Conservation (phyloP, 2,888 invertebrate species). For the Rotaria macrura region DNA sequence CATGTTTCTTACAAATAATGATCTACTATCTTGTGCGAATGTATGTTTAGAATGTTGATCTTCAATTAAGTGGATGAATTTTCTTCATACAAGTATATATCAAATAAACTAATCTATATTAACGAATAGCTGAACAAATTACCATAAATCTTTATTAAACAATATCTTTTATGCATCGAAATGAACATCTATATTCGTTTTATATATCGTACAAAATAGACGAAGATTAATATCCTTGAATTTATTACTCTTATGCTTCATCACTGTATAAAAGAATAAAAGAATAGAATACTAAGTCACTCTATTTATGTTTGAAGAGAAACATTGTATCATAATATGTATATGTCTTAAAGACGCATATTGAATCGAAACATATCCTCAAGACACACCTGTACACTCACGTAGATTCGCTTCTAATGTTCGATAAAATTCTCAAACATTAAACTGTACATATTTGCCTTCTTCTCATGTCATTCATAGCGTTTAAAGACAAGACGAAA, state of each 20-base stretch:
- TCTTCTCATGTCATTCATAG: not conserved
- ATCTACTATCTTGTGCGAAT: no score
- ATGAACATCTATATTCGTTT: not conserved
- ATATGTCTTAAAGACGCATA: not conserved
- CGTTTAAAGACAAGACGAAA: not conserved
- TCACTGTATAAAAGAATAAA: not conserved
- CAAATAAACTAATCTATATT: no score
- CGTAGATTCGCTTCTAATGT: not conserved
- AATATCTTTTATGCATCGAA: no score
- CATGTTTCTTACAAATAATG: no score
- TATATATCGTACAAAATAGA: not conserved
- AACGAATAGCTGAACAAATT: no score
- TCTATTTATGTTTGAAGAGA: not conserved
- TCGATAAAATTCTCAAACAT: not conserved
- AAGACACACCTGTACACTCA: not conserved
- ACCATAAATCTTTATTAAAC: no score
- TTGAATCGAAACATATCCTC: not conserved
- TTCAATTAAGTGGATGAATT: no score
- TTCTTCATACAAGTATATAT: no score
- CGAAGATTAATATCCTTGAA: not conserved
- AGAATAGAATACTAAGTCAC: not conserved
- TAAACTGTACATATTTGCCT: not conserved
- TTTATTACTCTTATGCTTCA: not conserved
- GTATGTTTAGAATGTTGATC: no score
- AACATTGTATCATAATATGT: not conserved